Conservation (phyloP, 2,888 invertebrate species). For the Cybosia mesomella region DNA sequence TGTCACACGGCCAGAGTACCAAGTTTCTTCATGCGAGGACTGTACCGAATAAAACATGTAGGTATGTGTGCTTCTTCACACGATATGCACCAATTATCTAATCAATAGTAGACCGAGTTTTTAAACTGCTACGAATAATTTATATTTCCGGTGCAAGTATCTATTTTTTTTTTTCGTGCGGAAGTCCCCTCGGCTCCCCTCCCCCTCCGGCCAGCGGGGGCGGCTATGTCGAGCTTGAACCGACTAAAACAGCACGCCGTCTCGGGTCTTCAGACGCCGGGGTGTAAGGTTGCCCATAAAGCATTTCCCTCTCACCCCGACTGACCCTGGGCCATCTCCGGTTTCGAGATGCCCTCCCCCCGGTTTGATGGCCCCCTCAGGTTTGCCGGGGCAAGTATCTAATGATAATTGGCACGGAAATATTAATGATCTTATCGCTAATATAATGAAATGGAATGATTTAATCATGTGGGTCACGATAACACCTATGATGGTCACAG, state of each 20-base stretch:
- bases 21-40: neutral
- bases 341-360: too few species aligned
- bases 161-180: too few species aligned
- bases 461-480: neutral
- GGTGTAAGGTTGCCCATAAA: too few species aligned
- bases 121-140: neutral
- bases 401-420: constrained; percentile 1
- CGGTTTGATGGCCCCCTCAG: too few species aligned
- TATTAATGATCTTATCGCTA: neutral
- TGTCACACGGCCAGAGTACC: constrained; percentile 18
- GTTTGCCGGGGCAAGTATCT: neutral
- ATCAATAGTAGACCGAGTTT: neutral
- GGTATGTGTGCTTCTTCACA: neutral
- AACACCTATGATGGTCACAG: neutral
- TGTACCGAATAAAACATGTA: neutral
- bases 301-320: too few species aligned
- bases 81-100: neutral
- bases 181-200: too few species aligned
- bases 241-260: too few species aligned
- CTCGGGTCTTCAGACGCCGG: too few species aligned
- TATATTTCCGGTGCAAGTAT: neutral
- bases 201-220: too few species aligned
- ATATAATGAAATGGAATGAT: neutral
- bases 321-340: too few species aligned
- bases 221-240: too few species aligned